Conservation (phyloP, 2,797 vertebrate genomes). For the Holocentrus rufus region DNA sequence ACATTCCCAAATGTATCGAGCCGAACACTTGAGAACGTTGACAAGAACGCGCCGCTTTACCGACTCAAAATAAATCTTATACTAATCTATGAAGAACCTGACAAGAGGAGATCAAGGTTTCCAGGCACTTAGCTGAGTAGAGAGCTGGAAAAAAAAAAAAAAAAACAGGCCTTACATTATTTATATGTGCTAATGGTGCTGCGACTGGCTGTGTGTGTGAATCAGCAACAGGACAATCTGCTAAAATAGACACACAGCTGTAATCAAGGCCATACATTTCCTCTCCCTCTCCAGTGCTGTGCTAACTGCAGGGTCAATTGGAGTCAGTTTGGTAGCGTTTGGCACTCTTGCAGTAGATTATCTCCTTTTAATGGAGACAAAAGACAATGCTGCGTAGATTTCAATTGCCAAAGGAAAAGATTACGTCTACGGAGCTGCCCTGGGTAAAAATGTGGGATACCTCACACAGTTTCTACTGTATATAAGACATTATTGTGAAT, state of each 20-base stretch:
- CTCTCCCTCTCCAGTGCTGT: conserved; percentile 86
- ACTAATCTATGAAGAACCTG: conserved; percentile 99
- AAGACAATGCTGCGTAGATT: conserved; percentile 69
- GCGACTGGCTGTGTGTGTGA: conserved; percentile 85
- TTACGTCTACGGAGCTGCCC: conserved; percentile 59
- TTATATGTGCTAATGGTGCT: conserved; percentile 98
- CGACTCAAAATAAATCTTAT: conserved; percentile 98
- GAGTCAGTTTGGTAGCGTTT: conserved; percentile 91
- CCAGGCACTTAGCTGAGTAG: conserved; percentile 98
- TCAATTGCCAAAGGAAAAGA: conserved; percentile 67
- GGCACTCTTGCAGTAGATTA: conserved; percentile 84
- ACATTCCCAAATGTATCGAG: conserved; percentile 89
- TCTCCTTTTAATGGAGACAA: conserved; percentile 82
- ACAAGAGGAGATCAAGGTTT: conserved; percentile 97
- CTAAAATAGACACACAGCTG: conserved; percentile 92
- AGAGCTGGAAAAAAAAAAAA: conserved; percentile 69
- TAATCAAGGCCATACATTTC: conserved; percentile 97
- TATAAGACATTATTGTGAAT: conserved; percentile 33
- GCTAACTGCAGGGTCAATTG: conserved; percentile 94
- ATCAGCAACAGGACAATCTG: conserved; percentile 92
- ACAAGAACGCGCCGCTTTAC: conserved; percentile 93
- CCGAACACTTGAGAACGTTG: conserved; percentile 90
- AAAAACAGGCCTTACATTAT: conserved; percentile 94
- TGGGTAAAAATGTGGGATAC: conserved; percentile 56
- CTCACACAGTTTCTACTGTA: conserved; percentile 48